Base-by-base conservation (phyloP, 92 coral and sea anemone species). In the Epizoanthus rinbou region DNA sequence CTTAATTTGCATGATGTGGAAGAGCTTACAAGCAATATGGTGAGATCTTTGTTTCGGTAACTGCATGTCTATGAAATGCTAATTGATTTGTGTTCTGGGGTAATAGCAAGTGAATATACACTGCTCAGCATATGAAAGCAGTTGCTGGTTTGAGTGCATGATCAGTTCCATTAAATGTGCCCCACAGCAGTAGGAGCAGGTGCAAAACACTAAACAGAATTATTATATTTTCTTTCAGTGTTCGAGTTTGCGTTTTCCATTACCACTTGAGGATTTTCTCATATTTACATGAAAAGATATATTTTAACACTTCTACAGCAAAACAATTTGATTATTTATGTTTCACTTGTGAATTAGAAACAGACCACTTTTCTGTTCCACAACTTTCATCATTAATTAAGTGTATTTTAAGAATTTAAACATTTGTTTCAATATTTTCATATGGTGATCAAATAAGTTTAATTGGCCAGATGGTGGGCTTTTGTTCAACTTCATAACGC, bases 381-480 rank as follows among this genome's bases (percentile, higher is more conserved):
- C 43, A 22, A 19, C 52, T 7, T 41, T 78, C 54, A 21, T 78
- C 15, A 41, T 78, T 43, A 59, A 78, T 78, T 60, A 62, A 62
- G 25, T 39, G 71, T 43, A 14, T 78, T 78, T 62, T 78, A 62
- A 78, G 71, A 78, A 78, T 78, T 22, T 59, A 13, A 62, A 78
- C 71, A 39, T 78, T 66, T 76, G 80, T 75, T 58, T 33, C 60
- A 45, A 50, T 50, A 50, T 50, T 50, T 50, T 50, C 54, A 50
- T 11, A 50, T 50, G 54, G 54, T 50, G 54, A 50, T 50, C 54
- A 59, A 78, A 62, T 39, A 62, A 9, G 57, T 78, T 78, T 78
- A 78, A 78, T 78, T 78, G 69, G 82, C 82, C 70, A 78, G 71
- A 78, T 60, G 71, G 39, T 31, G 70, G 60, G 39, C 58, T 19